phyloP scores from a whole-genome alignment of 2,797 vertebrate genomes.

The Urocyon cinereoargenteus region DNA sequence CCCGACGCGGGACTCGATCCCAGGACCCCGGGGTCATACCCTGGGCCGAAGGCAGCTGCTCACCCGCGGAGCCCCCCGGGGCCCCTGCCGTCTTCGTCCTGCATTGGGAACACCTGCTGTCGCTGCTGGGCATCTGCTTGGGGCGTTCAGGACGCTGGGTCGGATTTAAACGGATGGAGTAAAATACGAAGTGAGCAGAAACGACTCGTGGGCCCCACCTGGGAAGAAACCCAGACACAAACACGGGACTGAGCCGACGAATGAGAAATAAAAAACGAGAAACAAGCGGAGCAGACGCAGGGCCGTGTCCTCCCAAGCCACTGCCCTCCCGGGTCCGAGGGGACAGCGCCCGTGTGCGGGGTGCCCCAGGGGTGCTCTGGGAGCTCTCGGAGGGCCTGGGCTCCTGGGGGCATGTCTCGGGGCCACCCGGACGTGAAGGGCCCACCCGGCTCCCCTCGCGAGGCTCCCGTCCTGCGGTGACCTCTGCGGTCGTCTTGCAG shows the following conservation, averaged over 20 bases:
- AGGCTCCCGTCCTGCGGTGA: not conserved
- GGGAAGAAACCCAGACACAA: not conserved
- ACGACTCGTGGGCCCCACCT: not conserved
- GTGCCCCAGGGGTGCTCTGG: not conserved
- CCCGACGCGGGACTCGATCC: too few relatives aligned
- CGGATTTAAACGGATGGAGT: slow-evolving; percentile 57
- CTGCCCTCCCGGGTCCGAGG: too few relatives aligned
- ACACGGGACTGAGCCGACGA: not conserved
- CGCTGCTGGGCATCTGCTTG: slow-evolving; percentile 52
- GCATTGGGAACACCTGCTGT: slow-evolving; percentile 56
- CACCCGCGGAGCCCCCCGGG: too few relatives aligned
- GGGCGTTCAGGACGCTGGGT: not conserved
- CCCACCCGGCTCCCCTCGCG: not conserved
- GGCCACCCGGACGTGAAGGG: too few relatives aligned
- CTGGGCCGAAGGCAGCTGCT: too few relatives aligned
- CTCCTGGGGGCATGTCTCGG: too few relatives aligned
- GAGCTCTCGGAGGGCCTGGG: too few relatives aligned
- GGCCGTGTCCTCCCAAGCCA: not conserved
- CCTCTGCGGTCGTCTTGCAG: not conserved
- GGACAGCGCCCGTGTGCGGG: not conserved
- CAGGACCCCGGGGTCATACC: too few relatives aligned
- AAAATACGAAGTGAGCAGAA: slow-evolving; percentile 40
- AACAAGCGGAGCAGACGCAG: not conserved
- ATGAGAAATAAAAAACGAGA: not conserved
- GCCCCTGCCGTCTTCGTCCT: too few relatives aligned